A percentile compares a stretch with the other conserved stretches of the same genome.
Evolutionary conservation across 2,888 invertebrate genomes (phyloP).

Genomic region (Aricia artaxerxes): DNA sequence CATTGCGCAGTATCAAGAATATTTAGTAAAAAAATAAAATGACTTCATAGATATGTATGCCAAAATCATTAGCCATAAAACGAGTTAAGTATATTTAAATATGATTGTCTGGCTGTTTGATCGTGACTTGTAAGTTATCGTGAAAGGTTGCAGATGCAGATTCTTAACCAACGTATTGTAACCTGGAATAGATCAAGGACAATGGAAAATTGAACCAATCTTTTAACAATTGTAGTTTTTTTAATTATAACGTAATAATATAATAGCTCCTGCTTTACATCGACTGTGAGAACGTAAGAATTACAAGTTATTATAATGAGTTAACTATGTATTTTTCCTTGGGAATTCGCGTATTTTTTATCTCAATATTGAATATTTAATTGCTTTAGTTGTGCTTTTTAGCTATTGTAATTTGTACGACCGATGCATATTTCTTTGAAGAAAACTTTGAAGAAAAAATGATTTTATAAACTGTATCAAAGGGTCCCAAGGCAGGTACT

Average conservation of each 20-base stretch:
- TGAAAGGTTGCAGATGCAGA: constrained; percentile 48
- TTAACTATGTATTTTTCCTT: constrained; percentile 20
- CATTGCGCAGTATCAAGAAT: neutral
- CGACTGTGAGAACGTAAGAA: constrained; percentile 22
- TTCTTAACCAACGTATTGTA: constrained; percentile 41
- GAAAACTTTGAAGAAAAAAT: neutral
- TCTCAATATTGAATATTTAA: neutral
- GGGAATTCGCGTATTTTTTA: constrained; percentile 34
- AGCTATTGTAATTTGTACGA: neutral
- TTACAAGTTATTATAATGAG: neutral
- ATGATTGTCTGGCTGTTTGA: constrained; percentile 8
- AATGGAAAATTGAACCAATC: constrained; percentile 28
- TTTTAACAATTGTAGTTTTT: constrained; percentile 6
- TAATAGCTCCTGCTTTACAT: constrained; percentile 14
- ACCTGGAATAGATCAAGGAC: constrained; percentile 63
- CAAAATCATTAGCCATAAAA: neutral
- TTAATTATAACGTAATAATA: neutral
- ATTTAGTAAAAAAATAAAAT: neutral
- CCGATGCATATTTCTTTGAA: neutral
- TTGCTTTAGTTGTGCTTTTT: neutral
- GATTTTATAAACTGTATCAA: too few species aligned
- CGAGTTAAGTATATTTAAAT: neutral
- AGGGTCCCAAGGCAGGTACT: neutral
- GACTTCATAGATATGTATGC: neutral
- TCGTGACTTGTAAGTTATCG: constrained; percentile 46